Conservation (phyloP, 2,113 vertebrate species). For the Mobula hypostoma region DNA sequence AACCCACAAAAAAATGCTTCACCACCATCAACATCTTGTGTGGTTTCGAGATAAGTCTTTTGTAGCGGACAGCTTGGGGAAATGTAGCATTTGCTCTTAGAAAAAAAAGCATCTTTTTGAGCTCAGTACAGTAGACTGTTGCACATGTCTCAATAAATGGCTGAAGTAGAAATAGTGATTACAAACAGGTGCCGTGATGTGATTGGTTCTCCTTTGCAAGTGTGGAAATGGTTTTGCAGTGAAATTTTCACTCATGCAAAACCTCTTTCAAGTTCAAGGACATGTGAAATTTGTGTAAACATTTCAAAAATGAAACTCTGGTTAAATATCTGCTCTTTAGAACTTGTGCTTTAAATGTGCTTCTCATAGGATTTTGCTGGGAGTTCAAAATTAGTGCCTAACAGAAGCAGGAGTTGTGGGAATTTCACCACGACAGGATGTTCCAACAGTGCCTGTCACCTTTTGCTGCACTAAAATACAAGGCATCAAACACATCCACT, state of each 20-base stretch:
- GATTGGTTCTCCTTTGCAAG: background rate
- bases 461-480: no score
- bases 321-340: background rate
- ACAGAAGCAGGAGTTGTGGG: no score
- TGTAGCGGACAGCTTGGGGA: background rate
- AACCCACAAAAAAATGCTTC: constrained; percentile 26
- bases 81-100: background rate
- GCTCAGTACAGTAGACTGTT: background rate
- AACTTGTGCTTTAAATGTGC: background rate
- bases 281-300: background rate
- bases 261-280: background rate
- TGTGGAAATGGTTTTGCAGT: background rate
- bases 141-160: background rate
- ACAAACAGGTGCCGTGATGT: background rate
- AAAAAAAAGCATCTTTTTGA: background rate
- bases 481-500: no score
- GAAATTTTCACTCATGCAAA: background rate
- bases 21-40: constrained; percentile 10
- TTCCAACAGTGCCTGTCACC: no score
- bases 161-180: background rate
- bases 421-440: no score
- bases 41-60: constrained; percentile 22
- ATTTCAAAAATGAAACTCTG: background rate
- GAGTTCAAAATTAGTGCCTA: no score
- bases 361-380: background rate